A percentile compares a stretch with the other conserved stretches of the same genome.
phyloP scores from a whole-genome alignment of 92 coral and sea anemone species.

The Palythoa heliodiscus region DNA sequence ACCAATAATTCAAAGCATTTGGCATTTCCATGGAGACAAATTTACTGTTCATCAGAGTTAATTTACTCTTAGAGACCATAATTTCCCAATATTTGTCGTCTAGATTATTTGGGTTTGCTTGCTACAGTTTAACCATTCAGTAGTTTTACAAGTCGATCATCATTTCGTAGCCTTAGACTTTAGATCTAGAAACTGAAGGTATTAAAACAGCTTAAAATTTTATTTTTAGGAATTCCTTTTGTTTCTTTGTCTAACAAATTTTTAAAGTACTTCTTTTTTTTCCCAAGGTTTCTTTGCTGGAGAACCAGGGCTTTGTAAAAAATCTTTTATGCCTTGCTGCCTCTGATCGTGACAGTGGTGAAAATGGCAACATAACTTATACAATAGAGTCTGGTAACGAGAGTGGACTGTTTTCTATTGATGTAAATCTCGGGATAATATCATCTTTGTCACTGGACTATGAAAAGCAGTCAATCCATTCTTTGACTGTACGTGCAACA shows the following conservation, averaged over 20 bases:
- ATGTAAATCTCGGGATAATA: slow-evolving; percentile 69
- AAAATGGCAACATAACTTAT: slow-evolving; percentile 67
- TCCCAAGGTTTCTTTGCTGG: slow-evolving; percentile 71
- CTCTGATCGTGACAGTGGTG: slow-evolving; percentile 73
- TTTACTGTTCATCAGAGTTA: no score
- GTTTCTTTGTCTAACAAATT: neutral
- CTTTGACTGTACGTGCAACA: slow-evolving; percentile 69
- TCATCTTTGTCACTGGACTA: slow-evolving; percentile 80
- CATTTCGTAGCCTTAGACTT: no score
- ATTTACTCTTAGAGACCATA: no score
- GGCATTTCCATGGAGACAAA: no score
- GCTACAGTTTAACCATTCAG: no score
- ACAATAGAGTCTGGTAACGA: slow-evolving; percentile 61
- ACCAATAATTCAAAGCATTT: no score
- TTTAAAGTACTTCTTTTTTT: neutral
- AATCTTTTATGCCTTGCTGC: slow-evolving; percentile 85
- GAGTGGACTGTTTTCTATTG: slow-evolving; percentile 69
- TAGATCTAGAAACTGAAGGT: neutral
- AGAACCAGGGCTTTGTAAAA: slow-evolving; percentile 77
- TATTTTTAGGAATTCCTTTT: neutral
- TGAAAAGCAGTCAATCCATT: slow-evolving; percentile 64
- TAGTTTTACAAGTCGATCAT: no score
- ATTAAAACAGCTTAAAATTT: neutral
- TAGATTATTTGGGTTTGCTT: no score
- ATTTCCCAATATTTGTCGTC: no score